Conservation (phyloP, 2,888 invertebrate species). For the Nephrocerus scutellatus region DNA sequence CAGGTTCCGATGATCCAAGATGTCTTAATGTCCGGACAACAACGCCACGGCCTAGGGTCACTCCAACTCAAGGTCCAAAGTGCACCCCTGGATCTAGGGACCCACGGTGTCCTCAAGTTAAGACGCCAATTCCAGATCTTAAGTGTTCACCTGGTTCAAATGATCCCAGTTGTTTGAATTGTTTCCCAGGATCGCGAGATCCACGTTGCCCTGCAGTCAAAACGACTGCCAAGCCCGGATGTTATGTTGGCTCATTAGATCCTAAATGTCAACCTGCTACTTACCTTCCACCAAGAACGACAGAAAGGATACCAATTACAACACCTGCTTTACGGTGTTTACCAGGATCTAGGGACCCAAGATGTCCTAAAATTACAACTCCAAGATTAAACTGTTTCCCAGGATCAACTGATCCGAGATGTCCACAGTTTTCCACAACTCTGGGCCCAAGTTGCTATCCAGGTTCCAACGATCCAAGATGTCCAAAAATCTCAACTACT, state of each 20-base stretch:
- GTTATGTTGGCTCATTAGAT: conserved; percentile 45
- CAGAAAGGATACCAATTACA: conserved; percentile 7
- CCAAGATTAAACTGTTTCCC: conserved; percentile 31
- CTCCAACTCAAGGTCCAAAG: no score
- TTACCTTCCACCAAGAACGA: conserved; percentile 27
- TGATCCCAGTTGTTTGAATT: conserved; percentile 24
- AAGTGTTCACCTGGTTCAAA: no score
- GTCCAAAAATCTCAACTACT: no score
- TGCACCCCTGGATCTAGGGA: conserved; percentile 35
- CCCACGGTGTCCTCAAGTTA: no score
- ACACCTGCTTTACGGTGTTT: conserved; percentile 29
- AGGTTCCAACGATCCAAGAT: conserved; percentile 35
- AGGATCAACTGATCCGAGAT: conserved; percentile 41
- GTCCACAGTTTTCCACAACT: conserved; percentile 31
- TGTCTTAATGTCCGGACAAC: conserved; percentile 21
- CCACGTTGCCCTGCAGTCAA: conserved; percentile 32
- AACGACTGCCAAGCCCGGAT: conserved; percentile 19
- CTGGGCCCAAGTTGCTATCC: conserved; percentile 27
- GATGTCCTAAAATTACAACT: not conserved
- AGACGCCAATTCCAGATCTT: no score
- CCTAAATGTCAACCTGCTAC: conserved; percentile 32
- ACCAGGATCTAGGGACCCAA: conserved; percentile 34
- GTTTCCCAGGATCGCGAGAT: conserved; percentile 42
- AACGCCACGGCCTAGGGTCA: no score
- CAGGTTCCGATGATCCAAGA: conserved; percentile 42